Conservation (phyloP, 2,113 vertebrate genomes). For the Calidris pugnax region DNA sequence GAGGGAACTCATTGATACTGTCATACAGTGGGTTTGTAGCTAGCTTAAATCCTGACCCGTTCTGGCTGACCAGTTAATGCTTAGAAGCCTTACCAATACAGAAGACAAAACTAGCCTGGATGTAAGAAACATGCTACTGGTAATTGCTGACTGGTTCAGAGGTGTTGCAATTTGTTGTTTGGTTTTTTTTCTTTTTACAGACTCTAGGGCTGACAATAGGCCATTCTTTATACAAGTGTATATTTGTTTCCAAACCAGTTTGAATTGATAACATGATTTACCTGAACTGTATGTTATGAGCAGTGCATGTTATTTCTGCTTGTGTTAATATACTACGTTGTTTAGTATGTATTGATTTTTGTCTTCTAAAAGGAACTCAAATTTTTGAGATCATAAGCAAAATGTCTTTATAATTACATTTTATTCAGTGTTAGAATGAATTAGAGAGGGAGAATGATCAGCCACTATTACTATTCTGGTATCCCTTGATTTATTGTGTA, state of each 20-base stretch:
- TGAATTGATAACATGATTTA: background rate
- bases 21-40: background rate
- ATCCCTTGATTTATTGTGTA: background rate
- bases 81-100: background rate
- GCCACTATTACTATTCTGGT: background rate
- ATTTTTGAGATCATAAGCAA: background rate
- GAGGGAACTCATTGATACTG: background rate
- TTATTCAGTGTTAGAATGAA: background rate
- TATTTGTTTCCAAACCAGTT: background rate
- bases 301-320: background rate
- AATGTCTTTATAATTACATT: background rate
- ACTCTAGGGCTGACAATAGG: background rate
- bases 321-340: background rate
- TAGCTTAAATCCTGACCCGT: background rate
- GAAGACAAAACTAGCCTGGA: background rate
- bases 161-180: rapidly evolving
- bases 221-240: background rate
- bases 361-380: background rate
- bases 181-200: background rate
- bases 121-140: background rate
- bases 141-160: background rate
- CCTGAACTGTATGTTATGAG: background rate
- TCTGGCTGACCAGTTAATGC: background rate
- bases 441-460: background rate
- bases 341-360: background rate